These are phyloP conservation scores for Steinernema feltiae DNA, from an alignment of 1,140 invertebrate species.

Conservation along the genomic window DNA sequence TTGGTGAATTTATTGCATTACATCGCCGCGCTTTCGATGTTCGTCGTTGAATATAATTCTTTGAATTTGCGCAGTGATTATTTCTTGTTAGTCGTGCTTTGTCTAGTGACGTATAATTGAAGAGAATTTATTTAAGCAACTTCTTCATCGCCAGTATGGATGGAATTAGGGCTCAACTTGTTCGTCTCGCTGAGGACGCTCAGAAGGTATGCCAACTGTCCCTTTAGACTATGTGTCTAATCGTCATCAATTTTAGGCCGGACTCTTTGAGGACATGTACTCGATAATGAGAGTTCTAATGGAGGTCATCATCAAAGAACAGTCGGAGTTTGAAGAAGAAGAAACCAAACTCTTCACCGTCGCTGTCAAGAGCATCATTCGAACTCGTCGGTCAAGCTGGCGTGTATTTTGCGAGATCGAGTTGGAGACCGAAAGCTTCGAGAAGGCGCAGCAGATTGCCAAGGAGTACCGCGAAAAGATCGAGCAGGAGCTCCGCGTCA, in stretches of 20 bases:
- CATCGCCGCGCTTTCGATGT: not conserved
- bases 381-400: slow-evolving; percentile 89
- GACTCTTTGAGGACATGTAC: slow-evolving; percentile 84
- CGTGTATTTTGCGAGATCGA: slow-evolving; percentile 92
- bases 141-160: too few species aligned
- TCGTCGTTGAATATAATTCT: too few species aligned
- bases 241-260: slow-evolving; percentile 60
- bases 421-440: slow-evolving; percentile 74
- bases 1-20: not conserved
- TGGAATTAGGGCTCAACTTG: slow-evolving; percentile 88
- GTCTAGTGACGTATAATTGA: too few species aligned
- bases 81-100: too few species aligned
- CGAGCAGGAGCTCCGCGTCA: slow-evolving; percentile 88
- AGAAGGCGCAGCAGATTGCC: slow-evolving; percentile 96
- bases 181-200: slow-evolving; percentile 90
- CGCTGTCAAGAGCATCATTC: slow-evolving; percentile 98
- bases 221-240: not conserved
- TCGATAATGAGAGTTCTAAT: slow-evolving; percentile 34
- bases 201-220: slow-evolving; percentile 68
- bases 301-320: slow-evolving; percentile 45
- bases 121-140: not conserved
- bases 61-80: too few species aligned
- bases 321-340: slow-evolving; percentile 65
- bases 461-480: slow-evolving; percentile 79
- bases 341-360: slow-evolving; percentile 92